Evolutionary conservation across 2,797 vertebrate genomes (phyloP).

Genomic region (Diglossa cyanea): DNA sequence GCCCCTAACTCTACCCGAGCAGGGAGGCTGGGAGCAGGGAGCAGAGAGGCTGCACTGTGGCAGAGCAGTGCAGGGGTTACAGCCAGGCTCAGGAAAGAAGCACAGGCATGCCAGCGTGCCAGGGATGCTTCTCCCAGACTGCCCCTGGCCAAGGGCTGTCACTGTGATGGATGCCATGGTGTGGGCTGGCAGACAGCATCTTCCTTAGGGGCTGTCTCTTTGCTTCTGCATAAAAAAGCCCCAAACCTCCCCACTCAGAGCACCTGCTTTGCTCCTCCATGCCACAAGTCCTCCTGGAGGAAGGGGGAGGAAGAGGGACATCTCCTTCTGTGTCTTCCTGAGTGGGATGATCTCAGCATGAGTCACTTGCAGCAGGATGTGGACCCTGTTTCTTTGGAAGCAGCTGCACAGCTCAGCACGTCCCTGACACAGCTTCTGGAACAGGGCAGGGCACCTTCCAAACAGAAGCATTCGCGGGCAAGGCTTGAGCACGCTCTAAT

Average conservation of each 20-base stretch:
- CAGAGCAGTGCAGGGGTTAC: neutral
- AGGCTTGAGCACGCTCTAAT: constrained; percentile 50
- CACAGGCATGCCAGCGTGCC: rapidly evolving
- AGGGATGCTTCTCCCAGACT: neutral
- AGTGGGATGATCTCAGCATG: constrained; percentile 25
- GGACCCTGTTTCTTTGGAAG: constrained; percentile 56
- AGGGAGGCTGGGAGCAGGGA: neutral
- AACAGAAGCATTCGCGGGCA: constrained; percentile 45
- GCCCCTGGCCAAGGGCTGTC: neutral
- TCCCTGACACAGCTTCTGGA: constrained; percentile 50
- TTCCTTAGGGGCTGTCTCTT: neutral
- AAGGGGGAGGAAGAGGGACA: neutral
- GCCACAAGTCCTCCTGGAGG: neutral
- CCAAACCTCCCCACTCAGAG: neutral
- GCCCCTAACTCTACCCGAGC: neutral
- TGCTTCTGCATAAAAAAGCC: neutral
- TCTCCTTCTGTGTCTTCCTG: neutral
- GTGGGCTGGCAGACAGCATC: neutral
- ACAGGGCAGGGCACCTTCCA: constrained; percentile 65
- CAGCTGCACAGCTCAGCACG: constrained; percentile 63
- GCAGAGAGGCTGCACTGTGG: rapidly evolving
- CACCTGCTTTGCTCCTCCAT: neutral
- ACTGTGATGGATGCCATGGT: neutral
- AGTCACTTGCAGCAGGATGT: constrained; percentile 45
- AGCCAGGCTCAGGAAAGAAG: neutral